Conservation (phyloP, 2,888 invertebrate genomes). For the Drosophila percnosoma region DNA sequence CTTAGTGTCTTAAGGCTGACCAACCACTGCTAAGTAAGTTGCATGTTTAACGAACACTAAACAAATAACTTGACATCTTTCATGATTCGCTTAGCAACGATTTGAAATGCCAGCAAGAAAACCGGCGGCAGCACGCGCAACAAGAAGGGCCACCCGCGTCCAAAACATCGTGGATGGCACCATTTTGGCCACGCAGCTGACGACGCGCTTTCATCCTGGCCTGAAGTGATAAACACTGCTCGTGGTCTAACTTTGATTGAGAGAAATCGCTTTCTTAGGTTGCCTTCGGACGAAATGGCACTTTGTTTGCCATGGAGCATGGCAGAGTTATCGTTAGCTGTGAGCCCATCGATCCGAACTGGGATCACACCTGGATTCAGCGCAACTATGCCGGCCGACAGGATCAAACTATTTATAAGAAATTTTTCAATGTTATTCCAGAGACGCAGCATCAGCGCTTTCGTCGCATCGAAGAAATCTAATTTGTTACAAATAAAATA, state of each 20-base stretch:
- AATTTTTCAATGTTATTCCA: constrained; percentile 93
- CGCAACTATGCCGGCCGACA: constrained; percentile 88
- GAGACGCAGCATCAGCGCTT: constrained; percentile 92
- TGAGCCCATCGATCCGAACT: constrained; percentile 92
- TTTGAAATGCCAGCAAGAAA: constrained; percentile 90
- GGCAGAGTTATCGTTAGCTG: constrained; percentile 93
- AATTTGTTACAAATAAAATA: constrained; percentile 58
- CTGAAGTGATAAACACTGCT: constrained; percentile 84
- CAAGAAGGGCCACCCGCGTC: constrained; percentile 88
- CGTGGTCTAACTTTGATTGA: too few species aligned
- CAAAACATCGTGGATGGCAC: constrained; percentile 92
- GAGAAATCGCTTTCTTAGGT: constrained; percentile 87
- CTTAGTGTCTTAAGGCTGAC: constrained; percentile 77
- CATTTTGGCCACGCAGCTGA: constrained; percentile 89
- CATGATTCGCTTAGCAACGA: constrained; percentile 59
- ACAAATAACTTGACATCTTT: neutral
- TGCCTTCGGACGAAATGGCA: constrained; percentile 91
- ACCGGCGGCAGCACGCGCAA: constrained; percentile 90
- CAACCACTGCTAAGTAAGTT: constrained; percentile 79
- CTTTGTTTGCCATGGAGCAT: constrained; percentile 91
- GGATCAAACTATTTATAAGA: constrained; percentile 90
- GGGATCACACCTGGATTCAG: constrained; percentile 91
- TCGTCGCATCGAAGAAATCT: constrained; percentile 90
- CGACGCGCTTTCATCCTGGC: constrained; percentile 91
- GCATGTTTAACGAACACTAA: accelerated